Base-by-base conservation (phyloP, 1,140 invertebrate species). In the Lucilia cuprina region DNA sequence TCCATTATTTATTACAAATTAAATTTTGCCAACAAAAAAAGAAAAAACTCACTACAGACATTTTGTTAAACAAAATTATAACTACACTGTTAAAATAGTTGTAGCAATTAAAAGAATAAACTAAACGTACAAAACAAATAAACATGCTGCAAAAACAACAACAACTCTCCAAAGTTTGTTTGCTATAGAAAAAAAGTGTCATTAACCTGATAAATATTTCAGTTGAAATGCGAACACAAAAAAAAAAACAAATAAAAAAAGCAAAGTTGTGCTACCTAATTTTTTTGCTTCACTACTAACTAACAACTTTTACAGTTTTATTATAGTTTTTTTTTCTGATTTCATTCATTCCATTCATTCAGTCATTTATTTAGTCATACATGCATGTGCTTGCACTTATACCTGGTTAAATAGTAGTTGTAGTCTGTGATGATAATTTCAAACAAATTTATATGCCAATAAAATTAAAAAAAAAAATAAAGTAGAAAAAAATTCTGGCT, bases 391-490 rank as follows among this genome's bases (percentile, higher is more conserved):
- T n/a, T 55, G 14, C 50, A 55, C 10, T 17, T 55, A 7, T 55
- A 13, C 2, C 50, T 8, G 50, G 50, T 55, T 55, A 55, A 49
- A 80, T 49, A 14, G 34, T 47, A 4, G 17, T 41, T n/a, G 35
- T 41, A n/a, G 77, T 49, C 77, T 47, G 47, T 49, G 41, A 47
- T 80, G 77, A 80, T 80, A 80, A 80, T 80, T 80, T 47, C 21
- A 49, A 50, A 49, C 77, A 80, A 80, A 80, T 80, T 80, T 80
- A 80, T n/a, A 41, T 80, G 77, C 77, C 77, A 80, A 80, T 70
- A 70, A 70, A 70, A 70, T n/a, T n/a, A 70, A 70, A 21, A 21
- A 12, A 14, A 1, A 3, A 14, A 14, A 60, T 5, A 13, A 60
- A 60, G 14, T 17, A 0, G 55, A 60, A 60, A 55, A 2, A 5